Conservation (phyloP, 1,140 invertebrate species). For the Caligus rogercresseyi region DNA sequence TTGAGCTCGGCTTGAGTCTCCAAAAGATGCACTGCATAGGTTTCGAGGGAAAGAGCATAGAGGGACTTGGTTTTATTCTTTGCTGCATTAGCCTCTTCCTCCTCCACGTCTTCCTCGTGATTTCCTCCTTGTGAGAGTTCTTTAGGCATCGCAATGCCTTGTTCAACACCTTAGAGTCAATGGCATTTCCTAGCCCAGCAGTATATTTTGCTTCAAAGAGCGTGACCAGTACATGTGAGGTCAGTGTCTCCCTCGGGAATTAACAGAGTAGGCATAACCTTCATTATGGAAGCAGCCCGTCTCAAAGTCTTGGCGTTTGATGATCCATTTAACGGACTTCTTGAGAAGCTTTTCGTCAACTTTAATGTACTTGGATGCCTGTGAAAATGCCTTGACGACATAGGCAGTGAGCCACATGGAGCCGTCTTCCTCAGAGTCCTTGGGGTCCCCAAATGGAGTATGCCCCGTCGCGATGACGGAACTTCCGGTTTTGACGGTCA, state of each 20-base stretch:
- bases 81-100: slow-evolving; percentile 40
- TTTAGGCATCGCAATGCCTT: slow-evolving; percentile 29
- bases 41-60: background rate
- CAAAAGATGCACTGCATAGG: background rate
- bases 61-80: slow-evolving; percentile 24
- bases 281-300: slow-evolving; percentile 33
- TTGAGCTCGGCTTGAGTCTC: slow-evolving; percentile 6
- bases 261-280: slow-evolving; percentile 37
- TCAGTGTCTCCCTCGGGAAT: slow-evolving; percentile 41
- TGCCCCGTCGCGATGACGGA: slow-evolving; percentile 50
- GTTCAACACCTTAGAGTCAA: slow-evolving; percentile 38
- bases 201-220: slow-evolving; percentile 38
- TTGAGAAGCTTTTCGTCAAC: slow-evolving; percentile 39
- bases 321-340: slow-evolving; percentile 32
- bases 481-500: slow-evolving; percentile 43
- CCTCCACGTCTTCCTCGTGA: slow-evolving; percentile 39
- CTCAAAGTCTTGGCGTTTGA: slow-evolving; percentile 27
- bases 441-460: slow-evolving; percentile 56
- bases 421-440: slow-evolving; percentile 36
- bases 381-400: slow-evolving; percentile 49
- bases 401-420: slow-evolving; percentile 72
- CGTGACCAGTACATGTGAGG: slow-evolving; percentile 46
- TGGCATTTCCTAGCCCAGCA: slow-evolving; percentile 33
- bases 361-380: slow-evolving; percentile 42
- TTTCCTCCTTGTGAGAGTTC: slow-evolving; percentile 19